Evolutionary conservation across 2,113 vertebrate species (phyloP), one percentile per base, ranked within the genome.

Genomic region (Aphyosemion australe): DNA sequence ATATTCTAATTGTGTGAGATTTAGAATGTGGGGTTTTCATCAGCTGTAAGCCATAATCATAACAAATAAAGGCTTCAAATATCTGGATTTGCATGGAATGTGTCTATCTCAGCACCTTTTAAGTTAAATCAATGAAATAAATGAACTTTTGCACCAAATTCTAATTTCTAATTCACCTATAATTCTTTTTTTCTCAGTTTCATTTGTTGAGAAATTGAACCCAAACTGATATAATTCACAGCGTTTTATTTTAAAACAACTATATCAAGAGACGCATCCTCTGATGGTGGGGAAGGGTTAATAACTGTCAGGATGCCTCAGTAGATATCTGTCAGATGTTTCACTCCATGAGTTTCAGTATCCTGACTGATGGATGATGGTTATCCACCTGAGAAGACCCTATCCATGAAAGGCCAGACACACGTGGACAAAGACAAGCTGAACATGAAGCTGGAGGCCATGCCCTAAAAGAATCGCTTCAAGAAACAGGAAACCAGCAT

Each of bases 371-470:
- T 68, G 74, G 74, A 70, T 78, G 83, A 80, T 68, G 76, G 71
- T 21, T 82, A 74, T 68, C 65, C 84, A 76, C 79, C 69, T 71
- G 76, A 82, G 76, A n/a, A 80, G 79, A 79, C 76, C 19, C 52
- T 41, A 53, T 76, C 68, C 61, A 73, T 50, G 61, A 21, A 76
- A 58, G 12, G 46, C 42, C 61, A 68, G 76, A 65, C 55, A 69
- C 16, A n/a, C 16, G 16, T 70, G 73, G 73, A 66, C 72, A 32
- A 69, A 77, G 78, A 79, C 70, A 61, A 66, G 69, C 60, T 43
- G 67, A 79, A 80, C 76, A 69, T 56, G 63, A 58, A 73, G 53
- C 64, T 61, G 57, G 52, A 65, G 48, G 76, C 64, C 67, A 69
- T 54, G 72, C 67, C 60, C 56, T 61, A 60, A 55, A 48, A 68